These are phyloP conservation scores for Dasyornis broadbenti DNA, from an alignment of 2,113 vertebrate species.

Conservation along the genomic window DNA sequence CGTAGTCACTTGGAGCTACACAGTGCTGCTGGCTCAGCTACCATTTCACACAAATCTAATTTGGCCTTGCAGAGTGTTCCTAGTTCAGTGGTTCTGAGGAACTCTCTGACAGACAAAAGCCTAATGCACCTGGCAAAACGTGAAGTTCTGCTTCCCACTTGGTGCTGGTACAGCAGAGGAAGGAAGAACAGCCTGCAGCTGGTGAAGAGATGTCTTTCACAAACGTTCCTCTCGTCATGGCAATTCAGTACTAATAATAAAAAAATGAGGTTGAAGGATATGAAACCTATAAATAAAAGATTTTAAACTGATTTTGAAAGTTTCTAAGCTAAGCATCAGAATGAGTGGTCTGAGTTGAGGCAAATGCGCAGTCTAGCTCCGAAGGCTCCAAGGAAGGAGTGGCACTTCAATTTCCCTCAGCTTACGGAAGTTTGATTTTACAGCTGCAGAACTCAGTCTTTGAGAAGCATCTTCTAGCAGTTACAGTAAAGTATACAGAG, in stretches of 20 bases:
- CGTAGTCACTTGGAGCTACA: constrained; percentile 54
- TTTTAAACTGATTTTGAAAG: constrained; percentile 51
- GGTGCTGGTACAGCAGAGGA: background rate
- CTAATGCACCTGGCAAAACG: background rate
- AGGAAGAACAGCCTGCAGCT: background rate
- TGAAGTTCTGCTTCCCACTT: background rate
- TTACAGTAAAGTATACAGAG: constrained; percentile 29
- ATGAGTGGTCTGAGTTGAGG: background rate
- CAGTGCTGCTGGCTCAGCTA: constrained; percentile 56
- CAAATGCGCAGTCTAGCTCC: constrained; percentile 30
- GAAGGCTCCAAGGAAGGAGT: constrained; percentile 30
- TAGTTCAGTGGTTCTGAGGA: constrained; percentile 3
- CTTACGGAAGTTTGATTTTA: constrained; percentile 49
- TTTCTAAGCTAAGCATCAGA: constrained; percentile 48
- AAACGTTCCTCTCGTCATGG: background rate
- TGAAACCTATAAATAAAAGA: constrained; percentile 35
- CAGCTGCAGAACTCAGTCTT: constrained; percentile 44
- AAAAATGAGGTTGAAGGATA: background rate
- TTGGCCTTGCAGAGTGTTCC: constrained; percentile 58
- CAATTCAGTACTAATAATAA: background rate
- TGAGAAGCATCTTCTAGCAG: constrained; percentile 37
- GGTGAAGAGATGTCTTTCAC: background rate
- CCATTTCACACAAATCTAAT: constrained; percentile 60
- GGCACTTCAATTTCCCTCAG: constrained; percentile 62
- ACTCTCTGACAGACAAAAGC: background rate